Base-by-base conservation (phyloP, 1,140 invertebrate genomes). In the Zeugodacus cucurbitae region DNA sequence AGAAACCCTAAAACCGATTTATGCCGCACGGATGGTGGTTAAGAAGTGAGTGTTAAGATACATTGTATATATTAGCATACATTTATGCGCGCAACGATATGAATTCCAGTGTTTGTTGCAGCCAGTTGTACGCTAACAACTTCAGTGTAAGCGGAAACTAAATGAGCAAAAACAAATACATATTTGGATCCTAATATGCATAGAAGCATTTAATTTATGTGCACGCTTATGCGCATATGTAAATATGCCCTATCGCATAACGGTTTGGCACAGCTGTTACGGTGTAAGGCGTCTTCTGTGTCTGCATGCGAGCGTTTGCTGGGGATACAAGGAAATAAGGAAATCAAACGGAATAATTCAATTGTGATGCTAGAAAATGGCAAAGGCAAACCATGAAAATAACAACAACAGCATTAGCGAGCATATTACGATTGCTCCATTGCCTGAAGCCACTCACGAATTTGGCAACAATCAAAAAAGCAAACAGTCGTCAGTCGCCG, bases 331-430 rank as follows among this genome's bases (percentile, higher is more conserved):
- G 62, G 14, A 64, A 37, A 37, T 54, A 32, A 90, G 91, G 90
- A 92, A 92, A 92, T 92, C 90, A 92, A 92, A 92, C 91, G 91
- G 90, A 92, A 92, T 92, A 92, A 92, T 92, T 92, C 91, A 91
- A 91, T 92, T 92, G 91, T 90, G 90, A 91, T 57, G 48, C 44
- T 29, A n/a, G 48, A 37, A 70, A 85, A 54, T 26, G 41, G 78
- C 22, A 54, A 54, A 44, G 20, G 26, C 32, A 82, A 17, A 82
- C 17, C 3, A n/a, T 14, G 11, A 6, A 37, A 82, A 44, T 7
- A 59, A 59, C 58, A 59, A 59, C 20, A 59, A 59, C n/a, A 59
- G 22, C n/a, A 48, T 48, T 48, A 48, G 8, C 44, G 11, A 44
- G 44, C 44, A 11, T 44, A 7, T 44, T 44, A 44, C 44, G 44